Base-by-base conservation (phyloP, 2,888 invertebrate species). In the Cosmia pyralina region DNA sequence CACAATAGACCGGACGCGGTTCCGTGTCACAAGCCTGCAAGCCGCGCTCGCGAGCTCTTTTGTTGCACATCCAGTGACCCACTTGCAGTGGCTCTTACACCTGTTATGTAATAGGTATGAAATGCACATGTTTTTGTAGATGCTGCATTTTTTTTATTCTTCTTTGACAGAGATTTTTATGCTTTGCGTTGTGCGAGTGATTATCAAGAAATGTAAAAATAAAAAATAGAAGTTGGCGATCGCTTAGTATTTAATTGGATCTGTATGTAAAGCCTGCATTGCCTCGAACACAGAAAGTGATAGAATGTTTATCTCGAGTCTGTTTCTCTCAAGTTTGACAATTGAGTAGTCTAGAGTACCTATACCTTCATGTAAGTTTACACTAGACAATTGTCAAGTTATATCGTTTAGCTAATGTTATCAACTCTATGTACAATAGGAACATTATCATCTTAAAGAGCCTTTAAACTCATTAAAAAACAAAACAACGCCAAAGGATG, bases 21-120 rank as follows among this genome's bases (percentile, higher is more conserved):
- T 82, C 82, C 83, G 79, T 82, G 71, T 60, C 72, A 68, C 67
- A 59, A 67, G 64, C 64, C 38, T 64, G 57, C 79, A 53, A 58
- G 74, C 66, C 55, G n/a, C 41, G 59, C 60, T 60, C 44, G 68
- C 63, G 67, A 59, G 80, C 70, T 76, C 85, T 78, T 82, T 84
- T 85, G 86, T 81, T 78, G 75, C 77, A 74, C 70, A 73, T 71
- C 68, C 60, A 83, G 59, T 85, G 85, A 85, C 85, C 85, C 59
- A 85, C 55, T 83, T 85, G 76, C 60, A 70, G 44, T 58, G 38
- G 55, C 53, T 58, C 59, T 59, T 70, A 68, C 62, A 68, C 28
- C 68, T 69, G 70, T 69, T 69, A 66, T 63, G 34, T 65, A 67
- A 69, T 38, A 58, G 17, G 19, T 52, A 41, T 59, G 38, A 50